A percentile compares a stretch with the other conserved stretches of the same genome.
Conservation (phyloP, 2,888 invertebrate genomes). For the Leptopilina syphax region DNA sequence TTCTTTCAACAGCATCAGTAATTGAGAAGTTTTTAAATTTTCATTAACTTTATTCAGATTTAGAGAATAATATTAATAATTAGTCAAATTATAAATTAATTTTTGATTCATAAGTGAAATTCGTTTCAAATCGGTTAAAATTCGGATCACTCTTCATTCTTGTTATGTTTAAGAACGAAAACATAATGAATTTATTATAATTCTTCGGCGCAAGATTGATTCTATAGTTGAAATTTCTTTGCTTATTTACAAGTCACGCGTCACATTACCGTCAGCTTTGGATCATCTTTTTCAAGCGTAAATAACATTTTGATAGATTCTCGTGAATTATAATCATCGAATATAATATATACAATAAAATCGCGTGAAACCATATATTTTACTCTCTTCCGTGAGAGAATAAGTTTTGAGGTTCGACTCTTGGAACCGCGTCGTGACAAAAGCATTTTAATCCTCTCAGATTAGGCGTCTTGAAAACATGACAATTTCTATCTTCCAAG, state of each 20-base stretch:
- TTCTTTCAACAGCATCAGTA: no score
- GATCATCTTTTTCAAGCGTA: slow-evolving; percentile 57
- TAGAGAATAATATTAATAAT: no score
- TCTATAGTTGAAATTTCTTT: slow-evolving; percentile 47
- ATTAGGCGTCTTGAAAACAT: slow-evolving; percentile 25
- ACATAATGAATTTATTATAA: background rate
- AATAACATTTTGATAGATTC: slow-evolving; percentile 51
- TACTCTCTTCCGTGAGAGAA: slow-evolving; percentile 26
- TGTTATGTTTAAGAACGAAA: no score
- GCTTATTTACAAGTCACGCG: slow-evolving; percentile 65
- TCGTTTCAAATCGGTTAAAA: no score
- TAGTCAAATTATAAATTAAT: no score
- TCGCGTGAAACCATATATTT: slow-evolving; percentile 3
- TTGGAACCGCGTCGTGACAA: slow-evolving; percentile 32
- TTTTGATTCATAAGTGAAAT: no score
- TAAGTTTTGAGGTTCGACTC: slow-evolving; percentile 5
- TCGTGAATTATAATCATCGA: slow-evolving; percentile 44
- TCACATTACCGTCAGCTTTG: slow-evolving; percentile 68
- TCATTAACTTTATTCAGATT: no score
- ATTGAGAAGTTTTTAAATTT: no score
- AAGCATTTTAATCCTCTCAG: slow-evolving; percentile 24
- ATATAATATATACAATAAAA: slow-evolving; percentile 13
- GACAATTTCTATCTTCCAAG: slow-evolving; percentile 18
- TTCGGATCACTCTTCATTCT: no score
- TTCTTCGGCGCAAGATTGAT: background rate